Evolutionary conservation across 1,140 invertebrate species (phyloP).

Genomic region (Sycophaga agraensis): DNA sequence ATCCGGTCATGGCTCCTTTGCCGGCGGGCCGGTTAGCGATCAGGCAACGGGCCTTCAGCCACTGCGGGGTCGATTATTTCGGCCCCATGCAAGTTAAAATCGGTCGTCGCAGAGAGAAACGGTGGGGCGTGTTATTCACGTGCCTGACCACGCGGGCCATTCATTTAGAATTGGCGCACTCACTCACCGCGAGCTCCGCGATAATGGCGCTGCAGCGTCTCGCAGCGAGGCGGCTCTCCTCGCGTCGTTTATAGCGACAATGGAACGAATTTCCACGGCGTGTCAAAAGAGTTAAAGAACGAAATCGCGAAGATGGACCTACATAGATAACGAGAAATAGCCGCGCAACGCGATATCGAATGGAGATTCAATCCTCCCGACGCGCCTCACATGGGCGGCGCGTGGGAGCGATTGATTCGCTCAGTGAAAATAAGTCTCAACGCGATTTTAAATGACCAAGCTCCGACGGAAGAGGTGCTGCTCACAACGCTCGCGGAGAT

Average conservation of each 20-base stretch:
- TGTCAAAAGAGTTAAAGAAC: not conserved
- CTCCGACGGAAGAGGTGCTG: not conserved
- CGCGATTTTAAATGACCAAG: not conserved
- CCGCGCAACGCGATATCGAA: not conserved
- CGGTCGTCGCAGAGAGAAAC: conserved; percentile 37
- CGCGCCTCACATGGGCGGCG: not conserved
- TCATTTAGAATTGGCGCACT: conserved; percentile 36
- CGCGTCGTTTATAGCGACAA: conserved; percentile 35
- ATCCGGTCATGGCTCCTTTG: conserved; percentile 19
- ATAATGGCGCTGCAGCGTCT: conserved; percentile 37
- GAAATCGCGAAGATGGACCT: not conserved
- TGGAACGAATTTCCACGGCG: conserved; percentile 35
- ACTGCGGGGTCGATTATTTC: conserved; percentile 42
- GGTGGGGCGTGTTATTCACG: conserved; percentile 43
- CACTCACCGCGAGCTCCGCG: conserved; percentile 30
- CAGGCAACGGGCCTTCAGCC: conserved; percentile 33
- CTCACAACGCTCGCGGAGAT: not conserved
- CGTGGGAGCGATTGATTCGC: not conserved
- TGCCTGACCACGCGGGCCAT: conserved; percentile 37
- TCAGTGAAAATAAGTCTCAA: not conserved
- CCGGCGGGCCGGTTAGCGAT: conserved; percentile 20
- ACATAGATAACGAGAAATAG: not conserved
- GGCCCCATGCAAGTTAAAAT: conserved; percentile 37
- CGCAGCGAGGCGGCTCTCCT: conserved; percentile 28
- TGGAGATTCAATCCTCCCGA: not conserved